Percentiles rank a stretch among this genome's conserved stretches.
Conservation (phyloP, 2,113 vertebrate genomes). For the Colossoma macropomum region DNA sequence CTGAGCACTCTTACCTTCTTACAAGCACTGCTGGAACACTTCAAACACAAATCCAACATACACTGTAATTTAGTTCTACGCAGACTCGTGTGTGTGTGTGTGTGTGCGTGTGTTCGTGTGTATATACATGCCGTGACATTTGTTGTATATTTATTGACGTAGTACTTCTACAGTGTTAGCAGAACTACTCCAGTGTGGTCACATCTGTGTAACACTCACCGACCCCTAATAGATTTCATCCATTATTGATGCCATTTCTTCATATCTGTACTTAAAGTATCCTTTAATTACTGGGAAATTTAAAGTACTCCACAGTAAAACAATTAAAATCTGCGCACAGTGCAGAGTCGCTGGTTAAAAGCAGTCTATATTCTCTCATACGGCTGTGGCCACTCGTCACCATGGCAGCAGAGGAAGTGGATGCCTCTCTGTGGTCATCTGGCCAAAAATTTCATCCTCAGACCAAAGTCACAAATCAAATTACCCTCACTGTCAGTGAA, state of each 20-base stretch:
- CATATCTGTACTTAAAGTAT: too few species aligned
- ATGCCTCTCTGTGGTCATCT: constrained; percentile 34
- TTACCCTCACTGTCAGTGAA: not conserved
- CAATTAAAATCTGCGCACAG: too few species aligned
- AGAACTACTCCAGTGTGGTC: not conserved
- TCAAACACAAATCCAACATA: not conserved
- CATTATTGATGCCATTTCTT: too few species aligned
- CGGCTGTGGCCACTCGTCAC: constrained; percentile 27
- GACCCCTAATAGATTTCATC: too few species aligned
- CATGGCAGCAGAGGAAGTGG: constrained; percentile 45
- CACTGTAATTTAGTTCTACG: not conserved
- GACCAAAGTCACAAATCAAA: constrained; percentile 36
- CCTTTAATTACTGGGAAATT: too few species aligned
- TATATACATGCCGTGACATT: not conserved
- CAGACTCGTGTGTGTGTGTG: not conserved
- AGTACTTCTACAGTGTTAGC: not conserved
- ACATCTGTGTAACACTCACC: too few species aligned
- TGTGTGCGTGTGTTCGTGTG: not conserved
- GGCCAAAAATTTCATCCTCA: constrained; percentile 5
- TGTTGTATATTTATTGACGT: not conserved
- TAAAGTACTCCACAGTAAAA: not conserved
- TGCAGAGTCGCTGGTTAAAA: too few species aligned
- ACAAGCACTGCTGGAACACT: not conserved
- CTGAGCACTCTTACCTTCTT: not conserved
- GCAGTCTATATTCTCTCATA: not conserved